phyloP scores from a whole-genome alignment of 1,140 invertebrate genomes.

The Atopsyche davidsoni region DNA sequence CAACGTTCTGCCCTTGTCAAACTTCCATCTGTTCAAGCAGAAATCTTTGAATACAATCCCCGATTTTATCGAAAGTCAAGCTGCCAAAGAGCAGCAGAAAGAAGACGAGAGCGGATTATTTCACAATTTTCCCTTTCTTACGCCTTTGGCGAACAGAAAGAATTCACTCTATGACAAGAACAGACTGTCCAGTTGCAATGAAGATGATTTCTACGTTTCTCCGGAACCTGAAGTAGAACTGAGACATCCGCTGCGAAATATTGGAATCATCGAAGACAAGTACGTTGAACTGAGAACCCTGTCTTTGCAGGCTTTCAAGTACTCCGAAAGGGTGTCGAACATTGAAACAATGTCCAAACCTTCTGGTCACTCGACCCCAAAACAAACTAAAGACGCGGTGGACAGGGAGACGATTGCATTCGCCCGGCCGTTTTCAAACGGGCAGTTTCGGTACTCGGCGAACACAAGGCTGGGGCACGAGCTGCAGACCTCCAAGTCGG shows the following conservation, averaged over 20 bases:
- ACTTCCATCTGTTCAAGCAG: conserved; percentile 47
- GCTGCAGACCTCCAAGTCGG: conserved; percentile 16
- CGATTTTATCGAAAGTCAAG: conserved; percentile 37
- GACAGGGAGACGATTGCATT: too few relatives aligned
- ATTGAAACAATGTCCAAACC: too few relatives aligned
- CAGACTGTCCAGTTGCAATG: conserved; percentile 40
- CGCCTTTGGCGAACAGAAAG: conserved; percentile 47
- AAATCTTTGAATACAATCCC: conserved; percentile 46
- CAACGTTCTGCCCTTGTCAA: conserved; percentile 39
- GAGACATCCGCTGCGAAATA: conserved; percentile 16
- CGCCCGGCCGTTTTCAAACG: too few relatives aligned
- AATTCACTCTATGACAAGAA: conserved; percentile 37
- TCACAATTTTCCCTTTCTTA: conserved; percentile 47
- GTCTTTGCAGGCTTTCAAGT: background rate
- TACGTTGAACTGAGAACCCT: background rate
- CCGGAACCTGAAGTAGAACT: conserved; percentile 37
- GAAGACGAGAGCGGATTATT: conserved; percentile 39
- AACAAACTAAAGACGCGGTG: too few relatives aligned
- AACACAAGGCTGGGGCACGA: conserved; percentile 4
- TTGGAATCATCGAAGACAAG: background rate
- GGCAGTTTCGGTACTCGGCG: too few relatives aligned
- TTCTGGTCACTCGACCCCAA: conserved; percentile 19
- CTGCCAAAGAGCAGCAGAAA: conserved; percentile 24
- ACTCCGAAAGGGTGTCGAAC: too few relatives aligned
- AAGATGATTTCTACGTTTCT: conserved; percentile 45